phyloP scores from a whole-genome alignment of 1,140 invertebrate genomes.

The Pseudobourletiella spinata region DNA sequence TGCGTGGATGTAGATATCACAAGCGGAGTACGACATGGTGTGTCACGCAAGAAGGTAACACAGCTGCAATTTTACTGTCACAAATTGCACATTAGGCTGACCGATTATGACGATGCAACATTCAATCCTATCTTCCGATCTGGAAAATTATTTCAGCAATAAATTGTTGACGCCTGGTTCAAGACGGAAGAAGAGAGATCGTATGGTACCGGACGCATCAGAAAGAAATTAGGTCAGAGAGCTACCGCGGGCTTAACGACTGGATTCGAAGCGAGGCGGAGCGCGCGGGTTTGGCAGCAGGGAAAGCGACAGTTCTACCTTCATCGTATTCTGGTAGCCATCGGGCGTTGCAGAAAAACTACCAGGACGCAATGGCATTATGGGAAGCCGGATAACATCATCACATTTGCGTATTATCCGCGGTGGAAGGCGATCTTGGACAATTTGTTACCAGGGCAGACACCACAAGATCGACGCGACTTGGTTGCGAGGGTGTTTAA shows the following conservation, averaged over 20 bases:
- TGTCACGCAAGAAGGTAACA: too few species aligned
- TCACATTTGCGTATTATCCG: neutral
- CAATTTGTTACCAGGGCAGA: neutral
- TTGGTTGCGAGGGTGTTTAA: neutral
- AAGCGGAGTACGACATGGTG: too few species aligned
- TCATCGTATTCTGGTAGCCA: constrained; percentile 36
- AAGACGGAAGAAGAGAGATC: constrained; percentile 46
- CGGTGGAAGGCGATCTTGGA: neutral
- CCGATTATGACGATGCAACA: too few species aligned
- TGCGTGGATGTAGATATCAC: too few species aligned
- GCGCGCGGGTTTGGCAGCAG: neutral
- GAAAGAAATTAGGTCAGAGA: too few species aligned
- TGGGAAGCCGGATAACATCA: neutral
- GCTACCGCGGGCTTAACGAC: too few species aligned
- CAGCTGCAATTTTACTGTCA: constrained; percentile 18
- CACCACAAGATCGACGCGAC: neutral
- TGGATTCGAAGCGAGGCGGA: constrained; percentile 18
- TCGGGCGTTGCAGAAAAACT: neutral
- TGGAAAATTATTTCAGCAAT: constrained; percentile 40
- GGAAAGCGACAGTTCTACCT: constrained; percentile 13
- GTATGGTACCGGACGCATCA: constrained; percentile 43
- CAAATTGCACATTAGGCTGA: constrained; percentile 2
- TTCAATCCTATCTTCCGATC: constrained; percentile 34
- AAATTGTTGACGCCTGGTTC: constrained; percentile 45
- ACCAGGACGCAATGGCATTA: neutral